Evolutionary conservation across 2,888 invertebrate species (phyloP).

Genomic region (Hyposoter dolosus): DNA sequence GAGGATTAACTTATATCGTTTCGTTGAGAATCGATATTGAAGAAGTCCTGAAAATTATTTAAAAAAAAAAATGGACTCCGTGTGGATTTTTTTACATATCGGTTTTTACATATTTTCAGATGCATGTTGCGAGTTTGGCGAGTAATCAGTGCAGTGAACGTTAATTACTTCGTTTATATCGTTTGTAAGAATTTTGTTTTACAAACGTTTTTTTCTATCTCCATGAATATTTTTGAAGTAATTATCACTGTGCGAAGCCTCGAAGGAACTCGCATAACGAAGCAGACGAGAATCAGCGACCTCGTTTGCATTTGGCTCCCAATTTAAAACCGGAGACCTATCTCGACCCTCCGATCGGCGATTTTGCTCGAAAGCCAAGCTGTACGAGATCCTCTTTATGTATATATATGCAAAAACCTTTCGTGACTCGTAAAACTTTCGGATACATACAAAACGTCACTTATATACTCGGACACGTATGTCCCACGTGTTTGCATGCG

Average conservation of each 20-base stretch:
- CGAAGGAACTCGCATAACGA: conserved; percentile 28
- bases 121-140: neutral
- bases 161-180: neutral
- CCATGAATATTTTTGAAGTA: conserved; percentile 35
- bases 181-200: neutral
- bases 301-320: conserved; percentile 59
- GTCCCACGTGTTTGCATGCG: conserved; percentile 18
- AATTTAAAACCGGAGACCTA: conserved; percentile 60
- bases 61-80: neutral
- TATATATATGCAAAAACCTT: conserved; percentile 31
- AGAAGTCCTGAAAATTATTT: neutral
- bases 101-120: neutral
- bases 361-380: conserved; percentile 34
- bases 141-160: neutral
- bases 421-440: conserved; percentile 53
- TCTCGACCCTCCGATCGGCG: conserved; percentile 44
- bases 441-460: conserved; percentile 19
- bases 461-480: conserved; percentile 9
- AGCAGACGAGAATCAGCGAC: conserved; percentile 42
- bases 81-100: neutral
- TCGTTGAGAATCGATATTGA: neutral
- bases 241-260: conserved; percentile 31
- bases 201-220: neutral
- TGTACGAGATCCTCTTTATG: conserved; percentile 18
- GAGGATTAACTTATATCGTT: neutral